Percentiles rank a stretch among this genome's conserved stretches.
These are phyloP conservation scores for Drosophila lacicola DNA, from an alignment of 2,888 invertebrate species.

Conservation along the genomic window DNA sequence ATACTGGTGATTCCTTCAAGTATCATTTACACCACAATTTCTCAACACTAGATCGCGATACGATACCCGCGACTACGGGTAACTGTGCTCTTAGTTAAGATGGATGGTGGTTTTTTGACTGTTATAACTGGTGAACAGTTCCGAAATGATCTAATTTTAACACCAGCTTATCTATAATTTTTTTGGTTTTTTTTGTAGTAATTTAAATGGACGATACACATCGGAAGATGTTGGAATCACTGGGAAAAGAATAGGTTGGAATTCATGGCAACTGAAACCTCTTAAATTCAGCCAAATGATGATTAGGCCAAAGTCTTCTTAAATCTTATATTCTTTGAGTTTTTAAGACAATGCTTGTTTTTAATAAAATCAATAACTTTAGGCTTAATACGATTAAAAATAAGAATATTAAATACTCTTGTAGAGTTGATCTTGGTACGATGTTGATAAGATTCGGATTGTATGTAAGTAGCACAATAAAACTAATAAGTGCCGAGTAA, in stretches of 20 bases:
- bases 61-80: no score
- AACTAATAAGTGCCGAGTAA: no score
- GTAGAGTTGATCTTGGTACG: no score
- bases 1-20: slow-evolving; percentile 88
- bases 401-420: no score
- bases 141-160: no score
- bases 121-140: slow-evolving; percentile 65
- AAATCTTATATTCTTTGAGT: no score
- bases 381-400: no score
- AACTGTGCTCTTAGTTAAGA: slow-evolving; percentile 88
- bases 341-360: no score
- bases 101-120: slow-evolving; percentile 90
- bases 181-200: background rate
- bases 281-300: slow-evolving; percentile 1
- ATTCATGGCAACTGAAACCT: background rate
- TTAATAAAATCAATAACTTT: no score
- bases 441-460: no score
- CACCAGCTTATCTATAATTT: background rate
- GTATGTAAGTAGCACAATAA: no score
- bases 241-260: background rate
- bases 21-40: slow-evolving; percentile 89
- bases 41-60: slow-evolving; percentile 88
- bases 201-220: background rate
- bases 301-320: background rate
- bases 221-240: background rate